phyloP scores from a whole-genome alignment of 2,888 invertebrate genomes.

The Ypsolopha scabrella region DNA sequence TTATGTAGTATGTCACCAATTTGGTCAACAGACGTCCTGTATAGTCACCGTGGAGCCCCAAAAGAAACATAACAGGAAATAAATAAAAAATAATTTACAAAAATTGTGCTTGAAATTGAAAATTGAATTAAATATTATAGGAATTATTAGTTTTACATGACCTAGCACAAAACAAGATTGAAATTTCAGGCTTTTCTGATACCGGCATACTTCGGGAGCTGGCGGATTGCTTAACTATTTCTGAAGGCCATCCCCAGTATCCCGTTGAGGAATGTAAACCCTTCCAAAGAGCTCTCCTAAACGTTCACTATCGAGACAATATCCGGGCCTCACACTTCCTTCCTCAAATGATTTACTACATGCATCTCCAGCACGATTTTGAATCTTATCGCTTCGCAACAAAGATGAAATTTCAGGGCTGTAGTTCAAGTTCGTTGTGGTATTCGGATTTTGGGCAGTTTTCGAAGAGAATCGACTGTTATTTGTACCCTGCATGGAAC shows the following conservation, averaged over 20 bases:
- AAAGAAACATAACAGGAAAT: no score
- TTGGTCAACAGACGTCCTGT: no score
- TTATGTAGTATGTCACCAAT: no score
- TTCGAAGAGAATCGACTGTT: constrained; percentile 22
- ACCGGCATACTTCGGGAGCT: no score
- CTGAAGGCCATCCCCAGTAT: constrained; percentile 21
- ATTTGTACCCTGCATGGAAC: constrained; percentile 13
- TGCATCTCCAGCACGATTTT: constrained; percentile 20
- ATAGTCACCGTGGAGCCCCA: no score
- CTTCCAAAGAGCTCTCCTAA: constrained; percentile 48
- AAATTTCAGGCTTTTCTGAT: no score
- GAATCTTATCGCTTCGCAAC: constrained; percentile 29
- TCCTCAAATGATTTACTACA: constrained; percentile 32
- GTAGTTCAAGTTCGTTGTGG: constrained; percentile 20
- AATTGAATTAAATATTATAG: no score
- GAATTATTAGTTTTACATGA: no score
- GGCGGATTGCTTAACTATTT: not conserved
- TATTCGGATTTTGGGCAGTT: constrained; percentile 26
- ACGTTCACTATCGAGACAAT: constrained; percentile 43
- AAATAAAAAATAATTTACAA: no score
- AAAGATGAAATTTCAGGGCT: constrained; percentile 31
- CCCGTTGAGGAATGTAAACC: constrained; percentile 49
- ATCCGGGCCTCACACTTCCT: constrained; percentile 30
- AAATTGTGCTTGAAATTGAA: no score
- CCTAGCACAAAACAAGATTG: no score